Evolutionary conservation across 2,888 invertebrate species (phyloP).

Genomic region (Leptopterna dolabrata): DNA sequence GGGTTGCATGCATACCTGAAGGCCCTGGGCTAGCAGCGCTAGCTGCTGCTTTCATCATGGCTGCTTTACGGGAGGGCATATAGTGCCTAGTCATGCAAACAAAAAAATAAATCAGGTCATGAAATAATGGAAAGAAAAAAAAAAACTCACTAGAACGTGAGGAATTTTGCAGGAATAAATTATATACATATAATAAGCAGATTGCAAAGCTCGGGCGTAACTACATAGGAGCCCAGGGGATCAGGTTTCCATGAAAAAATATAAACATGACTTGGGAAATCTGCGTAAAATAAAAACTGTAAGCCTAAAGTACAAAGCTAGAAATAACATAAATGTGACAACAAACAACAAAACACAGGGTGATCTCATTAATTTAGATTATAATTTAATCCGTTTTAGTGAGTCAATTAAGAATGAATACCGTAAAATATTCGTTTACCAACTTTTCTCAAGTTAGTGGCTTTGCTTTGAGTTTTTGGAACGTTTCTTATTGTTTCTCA

Average conservation of each 20-base stretch:
- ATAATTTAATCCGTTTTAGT: too few relatives aligned
- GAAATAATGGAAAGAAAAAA: background rate
- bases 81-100: conserved; percentile 60
- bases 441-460: too few relatives aligned
- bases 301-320: too few relatives aligned
- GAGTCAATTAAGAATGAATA: too few relatives aligned
- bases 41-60: conserved; percentile 58
- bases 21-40: conserved; percentile 36
- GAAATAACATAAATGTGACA: too few relatives aligned
- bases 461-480: too few relatives aligned
- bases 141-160: background rate
- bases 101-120: conserved; percentile 34
- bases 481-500: too few relatives aligned
- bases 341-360: background rate
- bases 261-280: too few relatives aligned
- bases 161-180: background rate
- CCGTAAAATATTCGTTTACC: too few relatives aligned
- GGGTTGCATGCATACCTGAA: conserved; percentile 44
- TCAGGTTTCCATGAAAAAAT: too few relatives aligned
- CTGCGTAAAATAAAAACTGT: background rate
- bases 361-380: too few relatives aligned
- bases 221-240: too few relatives aligned
- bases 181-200: background rate
- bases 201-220: background rate
- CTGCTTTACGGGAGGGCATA: conserved; percentile 59